These are phyloP conservation scores for Neolamprologus hecqui DNA, from an alignment of 2,113 vertebrate species.

Conservation along the genomic window DNA sequence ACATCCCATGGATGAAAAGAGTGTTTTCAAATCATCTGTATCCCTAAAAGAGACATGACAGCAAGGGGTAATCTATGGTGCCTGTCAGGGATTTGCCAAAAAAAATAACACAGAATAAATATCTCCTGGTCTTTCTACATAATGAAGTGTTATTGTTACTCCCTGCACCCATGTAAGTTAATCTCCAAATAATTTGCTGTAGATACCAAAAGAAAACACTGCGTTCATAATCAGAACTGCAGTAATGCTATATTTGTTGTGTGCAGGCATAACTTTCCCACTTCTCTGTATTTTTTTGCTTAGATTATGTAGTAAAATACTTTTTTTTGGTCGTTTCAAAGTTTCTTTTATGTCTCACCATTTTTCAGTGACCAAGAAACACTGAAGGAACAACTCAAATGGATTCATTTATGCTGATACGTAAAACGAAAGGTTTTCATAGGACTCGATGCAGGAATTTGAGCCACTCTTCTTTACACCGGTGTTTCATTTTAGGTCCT, in stretches of 20 bases:
- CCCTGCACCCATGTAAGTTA: conserved; percentile 65
- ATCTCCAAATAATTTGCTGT: conserved; percentile 39
- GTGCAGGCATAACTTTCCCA: background rate
- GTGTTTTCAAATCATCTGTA: background rate
- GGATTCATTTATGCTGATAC: background rate
- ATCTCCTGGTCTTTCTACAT: conserved; percentile 48
- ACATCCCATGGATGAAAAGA: background rate
- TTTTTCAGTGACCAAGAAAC: background rate
- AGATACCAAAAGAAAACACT: conserved; percentile 75
- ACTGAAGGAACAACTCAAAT: background rate
- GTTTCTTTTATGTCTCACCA: background rate
- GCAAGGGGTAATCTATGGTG: background rate
- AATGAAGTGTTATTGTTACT: conserved; percentile 60
- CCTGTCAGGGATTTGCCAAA: background rate
- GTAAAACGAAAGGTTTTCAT: background rate
- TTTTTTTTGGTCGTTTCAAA: background rate
- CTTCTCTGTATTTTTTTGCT: background rate
- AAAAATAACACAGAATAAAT: background rate
- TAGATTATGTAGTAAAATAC: background rate
- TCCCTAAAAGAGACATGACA: background rate
- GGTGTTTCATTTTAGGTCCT: background rate
- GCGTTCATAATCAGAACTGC: conserved; percentile 69
- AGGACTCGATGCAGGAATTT: background rate
- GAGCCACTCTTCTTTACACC: background rate
- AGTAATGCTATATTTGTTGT: conserved; percentile 70